These are phyloP conservation scores for Drosophila persimilis DNA, from an alignment of 1,140 invertebrate genomes.

Conservation along the genomic window DNA sequence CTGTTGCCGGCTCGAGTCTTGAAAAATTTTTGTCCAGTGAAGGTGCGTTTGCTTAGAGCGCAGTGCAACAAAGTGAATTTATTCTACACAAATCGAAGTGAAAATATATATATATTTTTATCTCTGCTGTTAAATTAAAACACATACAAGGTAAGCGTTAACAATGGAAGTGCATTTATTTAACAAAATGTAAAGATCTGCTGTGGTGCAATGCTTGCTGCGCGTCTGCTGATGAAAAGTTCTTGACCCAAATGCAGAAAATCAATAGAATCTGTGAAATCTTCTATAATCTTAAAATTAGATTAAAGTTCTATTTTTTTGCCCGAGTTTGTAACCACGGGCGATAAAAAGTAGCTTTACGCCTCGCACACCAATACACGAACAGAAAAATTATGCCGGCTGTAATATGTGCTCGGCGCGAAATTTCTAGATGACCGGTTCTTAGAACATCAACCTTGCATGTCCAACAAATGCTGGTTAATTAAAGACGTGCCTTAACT, in stretches of 20 bases:
- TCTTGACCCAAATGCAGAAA: conserved; percentile 61
- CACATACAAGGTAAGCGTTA: conserved; percentile 31
- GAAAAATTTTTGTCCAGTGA: conserved; percentile 61
- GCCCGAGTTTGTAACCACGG: no score
- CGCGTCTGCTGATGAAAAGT: conserved; percentile 13
- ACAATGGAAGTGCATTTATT: neutral
- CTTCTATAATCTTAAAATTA: conserved; percentile 9
- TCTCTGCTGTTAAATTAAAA: conserved; percentile 58
- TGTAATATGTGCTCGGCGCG: conserved; percentile 1
- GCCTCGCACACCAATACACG: neutral
- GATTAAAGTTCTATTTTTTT: neutral
- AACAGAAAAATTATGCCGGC: conserved; percentile 23
- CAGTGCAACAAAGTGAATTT: conserved; percentile 48
- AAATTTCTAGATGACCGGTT: conserved; percentile 16
- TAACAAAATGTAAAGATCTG: neutral
- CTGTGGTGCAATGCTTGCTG: neutral
- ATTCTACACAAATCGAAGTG: conserved; percentile 59
- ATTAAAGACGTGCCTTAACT: neutral
- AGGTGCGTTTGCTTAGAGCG: conserved; percentile 20
- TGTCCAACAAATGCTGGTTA: neutral
- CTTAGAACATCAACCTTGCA: conserved; percentile 1
- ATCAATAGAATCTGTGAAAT: conserved; percentile 44
- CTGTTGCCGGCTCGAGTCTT: conserved; percentile 50
- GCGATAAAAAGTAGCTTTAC: neutral
- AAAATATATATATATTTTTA: conserved; percentile 52